phyloP scores from a whole-genome alignment of 64 coral and sea anemone species.

The Orbicella faveolata region DNA sequence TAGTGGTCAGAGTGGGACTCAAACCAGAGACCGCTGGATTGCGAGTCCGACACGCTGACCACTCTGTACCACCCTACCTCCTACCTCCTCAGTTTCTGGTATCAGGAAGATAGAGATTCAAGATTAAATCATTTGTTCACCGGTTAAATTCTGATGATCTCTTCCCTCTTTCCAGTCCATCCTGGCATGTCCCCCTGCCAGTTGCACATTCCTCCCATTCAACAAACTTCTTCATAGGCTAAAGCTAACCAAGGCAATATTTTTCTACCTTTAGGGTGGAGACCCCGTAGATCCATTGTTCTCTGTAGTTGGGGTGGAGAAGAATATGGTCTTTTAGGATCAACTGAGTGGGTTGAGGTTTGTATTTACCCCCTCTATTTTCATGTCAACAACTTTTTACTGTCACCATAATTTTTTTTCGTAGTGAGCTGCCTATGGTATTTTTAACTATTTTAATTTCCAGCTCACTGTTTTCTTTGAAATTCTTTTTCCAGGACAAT shows the following conservation, averaged over 20 bases:
- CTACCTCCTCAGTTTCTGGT: too few species aligned
- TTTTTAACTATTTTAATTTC: neutral
- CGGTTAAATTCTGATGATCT: too few species aligned
- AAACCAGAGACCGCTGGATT: too few species aligned
- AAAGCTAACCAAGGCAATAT: neutral
- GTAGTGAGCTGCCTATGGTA: neutral
- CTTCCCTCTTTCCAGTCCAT: too few species aligned
- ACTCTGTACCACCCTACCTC: too few species aligned
- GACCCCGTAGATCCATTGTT: conserved; percentile 88
- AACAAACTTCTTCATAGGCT: too few species aligned
- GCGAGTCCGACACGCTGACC: too few species aligned
- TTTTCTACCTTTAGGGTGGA: conserved; percentile 72
- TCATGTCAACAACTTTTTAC: neutral
- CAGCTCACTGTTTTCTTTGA: neutral
- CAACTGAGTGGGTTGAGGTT: conserved; percentile 99
- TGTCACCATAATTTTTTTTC: neutral
- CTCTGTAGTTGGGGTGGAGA: conserved; percentile 98
- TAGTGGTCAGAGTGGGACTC: too few species aligned
- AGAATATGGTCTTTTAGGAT: conserved; percentile 87
- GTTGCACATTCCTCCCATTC: too few species aligned
- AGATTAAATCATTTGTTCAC: too few species aligned
- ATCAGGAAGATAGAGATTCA: too few species aligned
- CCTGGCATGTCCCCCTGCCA: too few species aligned
- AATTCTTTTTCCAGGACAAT: conserved; percentile 66
- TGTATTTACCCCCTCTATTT: neutral